These are phyloP conservation scores for Oryzias curvinotus DNA, from an alignment of 2,113 vertebrate genomes.

Conservation along the genomic window DNA sequence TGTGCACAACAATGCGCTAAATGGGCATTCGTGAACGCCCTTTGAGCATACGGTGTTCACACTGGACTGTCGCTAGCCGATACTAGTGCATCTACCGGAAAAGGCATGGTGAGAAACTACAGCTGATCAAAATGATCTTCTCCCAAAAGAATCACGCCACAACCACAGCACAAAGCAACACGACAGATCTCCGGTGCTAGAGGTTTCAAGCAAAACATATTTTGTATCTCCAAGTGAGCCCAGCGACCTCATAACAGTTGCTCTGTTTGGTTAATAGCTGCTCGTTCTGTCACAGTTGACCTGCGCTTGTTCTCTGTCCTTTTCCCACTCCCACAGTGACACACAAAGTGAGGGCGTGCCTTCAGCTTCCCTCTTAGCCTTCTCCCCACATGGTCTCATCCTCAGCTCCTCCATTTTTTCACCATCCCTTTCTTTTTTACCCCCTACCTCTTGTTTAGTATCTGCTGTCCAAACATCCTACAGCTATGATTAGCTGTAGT, in stretches of 20 bases:
- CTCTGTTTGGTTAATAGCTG: conserved; percentile 46
- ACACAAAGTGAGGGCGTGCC: conserved; percentile 54
- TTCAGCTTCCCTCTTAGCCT: conserved; percentile 7
- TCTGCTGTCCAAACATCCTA: conserved; percentile 62
- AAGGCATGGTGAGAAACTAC: neutral
- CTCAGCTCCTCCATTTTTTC: conserved; percentile 1
- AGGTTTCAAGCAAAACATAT: conserved; percentile 47
- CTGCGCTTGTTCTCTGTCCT: conserved; percentile 44
- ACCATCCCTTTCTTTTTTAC: conserved; percentile 15
- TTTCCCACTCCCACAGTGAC: conserved; percentile 64
- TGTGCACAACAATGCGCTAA: too few species aligned
- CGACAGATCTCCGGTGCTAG: conserved; percentile 37
- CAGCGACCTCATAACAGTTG: conserved; percentile 6
- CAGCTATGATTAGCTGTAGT: conserved; percentile 66
- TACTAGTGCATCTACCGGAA: too few species aligned
- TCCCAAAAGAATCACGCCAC: conserved; percentile 50
- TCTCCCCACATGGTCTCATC: conserved; percentile 4
- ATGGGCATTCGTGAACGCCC: too few species aligned
- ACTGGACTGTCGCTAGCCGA: too few species aligned
- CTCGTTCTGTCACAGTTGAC: conserved; percentile 56
- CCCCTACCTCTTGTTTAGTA: conserved; percentile 29
- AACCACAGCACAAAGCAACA: conserved; percentile 41
- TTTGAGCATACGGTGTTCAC: too few species aligned
- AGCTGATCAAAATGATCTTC: conserved; percentile 47
- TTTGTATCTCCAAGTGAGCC: conserved; percentile 36